These are phyloP conservation scores for Neofelis nebulosa DNA, from an alignment of 2,113 vertebrate genomes.

Conservation along the genomic window DNA sequence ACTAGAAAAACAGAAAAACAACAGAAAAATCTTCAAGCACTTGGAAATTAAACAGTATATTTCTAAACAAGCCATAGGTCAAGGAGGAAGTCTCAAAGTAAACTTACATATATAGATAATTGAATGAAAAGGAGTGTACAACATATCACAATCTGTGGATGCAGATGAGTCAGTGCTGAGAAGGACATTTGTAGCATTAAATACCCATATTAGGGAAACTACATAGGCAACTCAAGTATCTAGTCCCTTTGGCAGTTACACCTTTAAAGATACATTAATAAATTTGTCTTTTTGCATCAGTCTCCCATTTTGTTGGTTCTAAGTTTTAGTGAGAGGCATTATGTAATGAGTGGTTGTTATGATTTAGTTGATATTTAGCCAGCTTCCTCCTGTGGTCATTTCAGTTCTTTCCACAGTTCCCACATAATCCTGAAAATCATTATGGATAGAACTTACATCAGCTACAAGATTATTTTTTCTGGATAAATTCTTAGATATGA, in stretches of 20 bases:
- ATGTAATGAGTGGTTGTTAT: not conserved
- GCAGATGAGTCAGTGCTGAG: not conserved
- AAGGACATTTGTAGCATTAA: not conserved
- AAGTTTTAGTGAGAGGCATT: not conserved
- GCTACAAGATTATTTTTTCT: not conserved
- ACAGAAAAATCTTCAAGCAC: not conserved
- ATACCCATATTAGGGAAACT: not conserved
- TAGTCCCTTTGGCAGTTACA: not conserved
- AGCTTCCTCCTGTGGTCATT: not conserved
- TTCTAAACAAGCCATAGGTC: not conserved
- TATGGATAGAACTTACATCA: not conserved
- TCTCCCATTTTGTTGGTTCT: not conserved
- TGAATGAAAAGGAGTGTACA: not conserved
- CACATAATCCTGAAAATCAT: not conserved
- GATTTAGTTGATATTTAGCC: not conserved
- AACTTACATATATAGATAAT: not conserved
- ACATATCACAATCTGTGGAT: not conserved
- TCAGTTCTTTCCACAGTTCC: not conserved
- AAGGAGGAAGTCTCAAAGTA: not conserved
- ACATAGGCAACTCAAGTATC: not conserved
- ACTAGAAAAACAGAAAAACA: not conserved
- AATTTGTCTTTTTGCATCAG: not conserved
- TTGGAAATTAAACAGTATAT: not conserved
- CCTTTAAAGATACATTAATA: not conserved
- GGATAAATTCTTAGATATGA: not conserved